These are phyloP conservation scores for Lochmaea capreae DNA, from an alignment of 2,888 invertebrate species.

Conservation along the genomic window DNA sequence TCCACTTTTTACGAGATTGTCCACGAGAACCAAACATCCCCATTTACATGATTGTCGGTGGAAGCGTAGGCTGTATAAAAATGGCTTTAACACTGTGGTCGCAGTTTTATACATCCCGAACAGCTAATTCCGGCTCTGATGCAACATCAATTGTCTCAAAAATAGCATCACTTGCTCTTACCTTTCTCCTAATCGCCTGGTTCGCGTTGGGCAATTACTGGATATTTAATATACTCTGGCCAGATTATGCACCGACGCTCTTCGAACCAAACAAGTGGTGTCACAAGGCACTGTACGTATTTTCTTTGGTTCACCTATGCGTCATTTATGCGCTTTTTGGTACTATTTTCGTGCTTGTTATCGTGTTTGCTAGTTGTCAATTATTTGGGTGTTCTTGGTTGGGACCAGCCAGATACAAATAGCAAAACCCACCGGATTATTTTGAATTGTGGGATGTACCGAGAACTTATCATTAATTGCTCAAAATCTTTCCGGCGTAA, in stretches of 20 bases:
- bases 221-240: conserved; percentile 82
- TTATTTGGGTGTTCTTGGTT: conserved; percentile 79
- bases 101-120: conserved; percentile 73
- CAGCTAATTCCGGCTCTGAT: conserved; percentile 63
- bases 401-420: conserved; percentile 74
- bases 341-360: conserved; percentile 69
- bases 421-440: conserved; percentile 66
- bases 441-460: conserved; percentile 63
- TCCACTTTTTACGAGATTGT: conserved; percentile 83
- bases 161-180: conserved; percentile 75
- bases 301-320: conserved; percentile 79
- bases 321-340: conserved; percentile 76
- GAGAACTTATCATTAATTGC: conserved; percentile 58
- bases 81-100: conserved; percentile 76
- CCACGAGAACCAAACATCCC: conserved; percentile 82
- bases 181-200: conserved; percentile 79
- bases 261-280: conserved; percentile 86
- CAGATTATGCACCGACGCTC: conserved; percentile 77
- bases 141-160: conserved; percentile 70
- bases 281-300: conserved; percentile 80
- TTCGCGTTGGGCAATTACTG: conserved; percentile 84
- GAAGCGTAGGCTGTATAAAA: conserved; percentile 78
- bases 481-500: conserved; percentile 27
- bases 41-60: conserved; percentile 87
- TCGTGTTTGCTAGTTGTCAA: conserved; percentile 76